Percentiles rank a stretch among this genome's conserved stretches.
Evolutionary conservation across 2,113 vertebrate genomes (phyloP).

Genomic region (Bubalus kerabau): DNA sequence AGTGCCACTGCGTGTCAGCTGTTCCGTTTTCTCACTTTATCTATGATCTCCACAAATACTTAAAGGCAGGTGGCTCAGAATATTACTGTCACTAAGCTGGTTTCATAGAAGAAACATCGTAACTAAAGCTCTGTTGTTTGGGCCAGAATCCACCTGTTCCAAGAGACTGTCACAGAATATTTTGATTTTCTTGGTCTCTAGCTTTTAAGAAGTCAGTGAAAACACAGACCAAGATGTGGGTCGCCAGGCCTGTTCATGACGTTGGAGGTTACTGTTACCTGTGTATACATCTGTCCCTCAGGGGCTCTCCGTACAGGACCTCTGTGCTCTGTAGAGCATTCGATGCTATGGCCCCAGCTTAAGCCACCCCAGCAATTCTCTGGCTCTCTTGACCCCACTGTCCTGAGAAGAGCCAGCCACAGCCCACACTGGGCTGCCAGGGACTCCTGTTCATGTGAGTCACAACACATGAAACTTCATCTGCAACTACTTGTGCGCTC

Average conservation of each 20-base stretch:
- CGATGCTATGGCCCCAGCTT: accelerated
- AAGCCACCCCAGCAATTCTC: neutral
- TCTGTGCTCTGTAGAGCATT: neutral
- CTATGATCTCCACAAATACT: conserved; percentile 66
- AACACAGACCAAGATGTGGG: neutral
- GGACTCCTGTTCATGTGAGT: neutral
- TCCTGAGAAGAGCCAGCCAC: neutral
- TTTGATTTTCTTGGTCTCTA: conserved; percentile 40
- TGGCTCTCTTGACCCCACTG: neutral
- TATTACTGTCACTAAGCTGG: conserved; percentile 74
- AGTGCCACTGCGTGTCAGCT: conserved; percentile 80
- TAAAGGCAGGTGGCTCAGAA: conserved; percentile 87
- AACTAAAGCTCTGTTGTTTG: conserved; percentile 80
- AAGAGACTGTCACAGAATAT: conserved; percentile 55
- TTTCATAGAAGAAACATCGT: conserved; percentile 82
- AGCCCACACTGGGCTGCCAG: neutral
- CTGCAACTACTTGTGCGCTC: neutral
- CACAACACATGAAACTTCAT: neutral
- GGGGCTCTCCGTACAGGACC: neutral
- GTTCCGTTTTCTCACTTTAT: conserved; percentile 77
- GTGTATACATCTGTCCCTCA: no score
- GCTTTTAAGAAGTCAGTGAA: conserved; percentile 5
- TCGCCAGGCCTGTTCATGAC: neutral
- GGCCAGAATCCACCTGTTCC: conserved; percentile 78
- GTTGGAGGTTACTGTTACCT: neutral